phyloP scores from a whole-genome alignment of 2,797 vertebrate species.

The Poeciliopsis infans region DNA sequence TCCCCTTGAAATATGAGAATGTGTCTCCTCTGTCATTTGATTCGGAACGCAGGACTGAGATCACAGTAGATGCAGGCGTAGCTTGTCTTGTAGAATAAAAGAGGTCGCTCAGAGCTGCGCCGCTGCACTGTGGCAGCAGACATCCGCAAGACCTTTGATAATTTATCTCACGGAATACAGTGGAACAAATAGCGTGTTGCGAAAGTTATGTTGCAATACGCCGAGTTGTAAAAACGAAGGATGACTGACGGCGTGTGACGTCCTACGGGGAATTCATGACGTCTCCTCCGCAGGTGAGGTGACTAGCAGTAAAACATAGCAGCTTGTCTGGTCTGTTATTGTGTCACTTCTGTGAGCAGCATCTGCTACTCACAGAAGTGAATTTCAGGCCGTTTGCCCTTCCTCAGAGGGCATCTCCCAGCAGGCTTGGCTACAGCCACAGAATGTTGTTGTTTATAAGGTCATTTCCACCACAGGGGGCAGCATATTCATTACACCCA shows the following conservation, averaged over 20 bases:
- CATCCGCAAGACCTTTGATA: constrained; percentile 45
- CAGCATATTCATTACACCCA: constrained; percentile 80
- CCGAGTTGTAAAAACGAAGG: background rate
- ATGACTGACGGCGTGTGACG: background rate
- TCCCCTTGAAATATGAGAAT: constrained; percentile 62
- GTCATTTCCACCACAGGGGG: constrained; percentile 80
- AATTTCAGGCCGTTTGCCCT: constrained; percentile 71
- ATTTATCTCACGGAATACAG: constrained; percentile 34
- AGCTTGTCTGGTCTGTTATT: constrained; percentile 14
- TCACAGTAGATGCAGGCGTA: constrained; percentile 65
- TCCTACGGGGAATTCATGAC: background rate
- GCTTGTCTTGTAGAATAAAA: constrained; percentile 68
- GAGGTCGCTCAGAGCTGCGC: constrained; percentile 51
- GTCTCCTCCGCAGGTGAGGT: constrained; percentile 2
- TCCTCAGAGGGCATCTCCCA: constrained; percentile 76
- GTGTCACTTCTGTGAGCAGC: constrained; percentile 29
- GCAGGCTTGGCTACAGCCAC: constrained; percentile 69
- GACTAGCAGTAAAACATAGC: constrained; percentile 1
- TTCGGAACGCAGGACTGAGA: constrained; percentile 63
- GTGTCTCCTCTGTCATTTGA: constrained; percentile 65
- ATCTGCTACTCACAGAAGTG: constrained; percentile 19
- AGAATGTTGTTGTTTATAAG: constrained; percentile 81
- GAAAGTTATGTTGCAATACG: background rate
- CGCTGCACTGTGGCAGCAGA: constrained; percentile 18
- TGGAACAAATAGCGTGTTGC: constrained; percentile 23